Base-by-base conservation (phyloP, 2,888 invertebrate genomes). In the Antheraea yamamai region DNA sequence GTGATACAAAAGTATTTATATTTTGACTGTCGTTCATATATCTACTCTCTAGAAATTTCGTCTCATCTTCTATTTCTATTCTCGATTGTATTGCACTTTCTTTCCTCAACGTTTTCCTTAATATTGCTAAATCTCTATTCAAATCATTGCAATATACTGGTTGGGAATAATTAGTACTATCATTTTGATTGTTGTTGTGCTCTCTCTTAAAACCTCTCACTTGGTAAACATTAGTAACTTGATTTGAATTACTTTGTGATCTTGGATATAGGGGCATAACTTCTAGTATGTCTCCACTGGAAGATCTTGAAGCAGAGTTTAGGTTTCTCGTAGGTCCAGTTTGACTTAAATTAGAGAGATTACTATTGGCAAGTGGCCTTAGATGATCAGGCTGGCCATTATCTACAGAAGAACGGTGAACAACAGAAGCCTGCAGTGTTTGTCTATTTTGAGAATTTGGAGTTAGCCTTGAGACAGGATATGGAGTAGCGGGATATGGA, bases 181-280 rank as follows among this genome's bases (percentile, higher is more conserved):
- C 91, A 76, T 87, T 82, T 79, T 91, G 92, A 79, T 95, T 95
- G 78, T 95, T 95, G 76, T 95, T 95, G 77, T 94, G 92, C 82
- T 95, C 95, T 81, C 92, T 90, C 80, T 95, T 96, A 82, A 96
- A 95, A 76, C 96, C 96, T 76, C 93, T 87, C 20, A 95, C 79
- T 81, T 96, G 95, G 83, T 96, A 96, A 3, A 96, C 89, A 88
- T 96, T 96, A 66, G 95, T 92, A 26, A 92, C 93, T 80, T 94
- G 94, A 79, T 88, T 92, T 76, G 83, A 83, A 82, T 88, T 86
- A 74, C 88, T 82, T 83, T 92, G 87, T 55, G 92, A 82, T 70
- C 92, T 87, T 66, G 95, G 94, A 80, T 95, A 93, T 20, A 96
- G 84, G 1, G 95, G 95, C 87, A 95, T 95, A 0, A 95, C 95